Conservation (phyloP, 1,140 invertebrate species). For the Anastrepha obliqua region DNA sequence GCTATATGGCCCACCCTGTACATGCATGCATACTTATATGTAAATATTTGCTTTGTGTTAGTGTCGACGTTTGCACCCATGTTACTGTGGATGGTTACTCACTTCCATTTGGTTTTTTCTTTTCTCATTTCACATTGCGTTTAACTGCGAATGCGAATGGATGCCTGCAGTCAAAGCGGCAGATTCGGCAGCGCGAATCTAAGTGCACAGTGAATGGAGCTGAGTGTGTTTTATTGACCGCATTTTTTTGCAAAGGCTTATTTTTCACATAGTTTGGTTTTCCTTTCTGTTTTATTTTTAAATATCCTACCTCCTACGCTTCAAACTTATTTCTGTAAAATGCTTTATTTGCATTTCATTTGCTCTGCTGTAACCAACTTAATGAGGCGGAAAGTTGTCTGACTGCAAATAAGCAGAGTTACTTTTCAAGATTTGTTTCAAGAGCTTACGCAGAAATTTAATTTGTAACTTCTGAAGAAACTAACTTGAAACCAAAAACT, state of each 20-base stretch:
- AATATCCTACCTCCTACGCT: neutral
- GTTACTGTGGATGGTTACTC: neutral
- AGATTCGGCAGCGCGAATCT: neutral
- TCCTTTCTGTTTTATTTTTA: neutral
- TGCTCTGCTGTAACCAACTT: neutral
- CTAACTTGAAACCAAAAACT: neutral
- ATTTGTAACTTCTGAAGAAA: neutral
- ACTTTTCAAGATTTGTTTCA: neutral
- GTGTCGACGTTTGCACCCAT: neutral
- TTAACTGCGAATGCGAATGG: constrained; percentile 15
- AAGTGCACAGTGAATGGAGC: neutral
- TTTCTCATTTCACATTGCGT: neutral
- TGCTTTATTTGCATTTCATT: constrained; percentile 36
- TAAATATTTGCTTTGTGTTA: neutral
- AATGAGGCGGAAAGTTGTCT: constrained; percentile 26
- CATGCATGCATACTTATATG: too few species aligned
- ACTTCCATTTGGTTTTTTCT: neutral
- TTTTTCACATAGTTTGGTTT: neutral
- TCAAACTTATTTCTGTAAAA: constrained; percentile 15
- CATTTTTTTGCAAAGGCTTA: neutral
- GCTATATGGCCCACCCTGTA: too few species aligned
- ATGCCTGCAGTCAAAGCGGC: constrained; percentile 9
- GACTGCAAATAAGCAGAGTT: constrained; percentile 17
- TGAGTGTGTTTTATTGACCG: constrained; percentile 29
- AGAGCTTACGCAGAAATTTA: neutral